Evolutionary conservation across 2,888 invertebrate genomes (phyloP).

Genomic region (Odontomyia ornata): DNA sequence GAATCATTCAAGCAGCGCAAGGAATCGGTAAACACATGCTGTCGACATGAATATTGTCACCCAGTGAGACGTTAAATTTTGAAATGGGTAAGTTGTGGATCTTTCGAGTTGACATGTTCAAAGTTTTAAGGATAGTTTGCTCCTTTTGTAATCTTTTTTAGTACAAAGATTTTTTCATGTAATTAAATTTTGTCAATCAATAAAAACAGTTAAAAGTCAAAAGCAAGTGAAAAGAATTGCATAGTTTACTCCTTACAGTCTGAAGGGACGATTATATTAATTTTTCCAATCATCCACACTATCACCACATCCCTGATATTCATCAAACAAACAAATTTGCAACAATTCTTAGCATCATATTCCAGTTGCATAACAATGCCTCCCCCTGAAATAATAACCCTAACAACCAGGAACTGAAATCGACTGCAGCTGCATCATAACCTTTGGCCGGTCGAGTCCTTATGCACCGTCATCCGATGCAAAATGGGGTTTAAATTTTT

Average conservation of each 20-base stretch:
- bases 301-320: no score
- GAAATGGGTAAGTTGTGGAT: no score
- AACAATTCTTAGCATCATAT: neutral
- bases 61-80: slow-evolving; percentile 9
- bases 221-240: no score
- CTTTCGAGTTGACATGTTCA: no score
- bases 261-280: no score
- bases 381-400: slow-evolving; percentile 26
- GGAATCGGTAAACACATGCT: slow-evolving; percentile 31
- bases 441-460: slow-evolving; percentile 45
- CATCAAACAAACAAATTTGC: neutral
- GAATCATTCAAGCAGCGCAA: slow-evolving; percentile 26
- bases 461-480: slow-evolving; percentile 43
- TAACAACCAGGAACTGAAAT: slow-evolving; percentile 8
- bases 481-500: slow-evolving; percentile 43
- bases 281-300: no score
- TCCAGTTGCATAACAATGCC: neutral
- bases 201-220: no score
- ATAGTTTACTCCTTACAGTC: no score
- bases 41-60: slow-evolving; percentile 39
- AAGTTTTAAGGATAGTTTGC: no score
- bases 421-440: slow-evolving; percentile 41
- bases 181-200: no score
- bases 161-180: no score
- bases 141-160: no score